A percentile compares a stretch with the other conserved stretches of the same genome.
Conservation (phyloP, 2,888 invertebrate genomes). For the Cataglyphis livida region DNA sequence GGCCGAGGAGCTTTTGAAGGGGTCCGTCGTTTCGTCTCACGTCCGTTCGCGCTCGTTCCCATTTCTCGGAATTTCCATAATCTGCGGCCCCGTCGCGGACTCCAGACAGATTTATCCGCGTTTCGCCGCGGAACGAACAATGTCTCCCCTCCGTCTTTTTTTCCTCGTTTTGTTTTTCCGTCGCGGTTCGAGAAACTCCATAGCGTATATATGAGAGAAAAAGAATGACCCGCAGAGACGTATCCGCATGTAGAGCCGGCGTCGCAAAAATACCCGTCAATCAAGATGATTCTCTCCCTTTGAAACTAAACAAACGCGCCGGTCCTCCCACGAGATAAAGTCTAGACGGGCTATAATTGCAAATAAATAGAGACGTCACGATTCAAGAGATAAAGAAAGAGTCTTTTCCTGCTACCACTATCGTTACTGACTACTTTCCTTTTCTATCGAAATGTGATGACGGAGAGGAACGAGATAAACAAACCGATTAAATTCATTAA, state of each 20-base stretch:
- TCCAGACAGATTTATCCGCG: slow-evolving; percentile 69
- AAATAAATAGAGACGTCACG: slow-evolving; percentile 76
- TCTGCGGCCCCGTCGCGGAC: slow-evolving; percentile 64
- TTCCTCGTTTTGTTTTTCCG: slow-evolving; percentile 8
- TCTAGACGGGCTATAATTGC: slow-evolving; percentile 77
- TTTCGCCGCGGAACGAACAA: slow-evolving; percentile 56
- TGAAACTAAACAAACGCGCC: slow-evolving; percentile 72
- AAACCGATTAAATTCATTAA: background rate
- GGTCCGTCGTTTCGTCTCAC: slow-evolving; percentile 55
- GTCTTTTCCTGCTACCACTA: slow-evolving; percentile 10
- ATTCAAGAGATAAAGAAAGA: slow-evolving; percentile 23
- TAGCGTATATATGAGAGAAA: background rate
- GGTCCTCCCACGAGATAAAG: slow-evolving; percentile 64
- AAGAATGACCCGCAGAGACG: slow-evolving; percentile 35
- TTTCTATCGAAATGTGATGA: slow-evolving; percentile 25
- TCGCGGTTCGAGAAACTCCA: slow-evolving; percentile 47
- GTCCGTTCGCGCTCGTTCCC: slow-evolving; percentile 52
- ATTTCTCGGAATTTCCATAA: slow-evolving; percentile 80
- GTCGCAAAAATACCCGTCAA: slow-evolving; percentile 72
- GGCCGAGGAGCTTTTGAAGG: slow-evolving; percentile 51
- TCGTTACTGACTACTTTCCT: slow-evolving; percentile 7
- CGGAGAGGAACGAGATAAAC: background rate
- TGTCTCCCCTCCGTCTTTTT: slow-evolving; percentile 50
- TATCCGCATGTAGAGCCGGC: slow-evolving; percentile 33
- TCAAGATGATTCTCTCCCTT: slow-evolving; percentile 67